Percentiles rank a stretch among this genome's conserved stretches.
Conservation (phyloP, 2,797 vertebrate species). For the Coilia nasus region DNA sequence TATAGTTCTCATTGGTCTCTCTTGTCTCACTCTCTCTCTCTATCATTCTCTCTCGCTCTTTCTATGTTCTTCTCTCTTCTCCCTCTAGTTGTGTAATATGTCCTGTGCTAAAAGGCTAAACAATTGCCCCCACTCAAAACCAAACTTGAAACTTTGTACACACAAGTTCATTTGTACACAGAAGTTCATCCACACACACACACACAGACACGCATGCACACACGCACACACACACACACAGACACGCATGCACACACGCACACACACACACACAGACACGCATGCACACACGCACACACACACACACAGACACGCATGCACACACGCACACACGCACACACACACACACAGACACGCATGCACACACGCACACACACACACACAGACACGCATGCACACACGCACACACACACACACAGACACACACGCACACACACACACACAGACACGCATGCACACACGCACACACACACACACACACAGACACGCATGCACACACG, state of each 20-base stretch:
- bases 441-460: background rate
- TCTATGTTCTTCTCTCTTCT: too few relatives aligned
- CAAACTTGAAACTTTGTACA: background rate
- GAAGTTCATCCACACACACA: background rate
- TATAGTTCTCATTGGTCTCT: background rate
- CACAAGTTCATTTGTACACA: background rate
- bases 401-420: background rate
- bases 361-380: background rate
- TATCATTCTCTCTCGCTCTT: too few relatives aligned
- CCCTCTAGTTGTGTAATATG: background rate
- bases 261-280: too few relatives aligned
- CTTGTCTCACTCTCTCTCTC: background rate
- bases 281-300: too few relatives aligned
- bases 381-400: background rate
- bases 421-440: background rate
- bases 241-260: background rate
- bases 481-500: background rate
- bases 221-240: too few relatives aligned
- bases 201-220: too few relatives aligned
- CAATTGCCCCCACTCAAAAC: background rate
- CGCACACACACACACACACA: slow-evolving; percentile 1
- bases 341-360: too few relatives aligned
- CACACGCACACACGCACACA: too few relatives aligned
- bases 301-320: too few relatives aligned
- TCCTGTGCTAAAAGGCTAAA: background rate